A percentile compares a stretch with the other conserved stretches of the same genome.
Conservation (phyloP, 2,113 vertebrate genomes). For the Noctilio leporinus region DNA sequence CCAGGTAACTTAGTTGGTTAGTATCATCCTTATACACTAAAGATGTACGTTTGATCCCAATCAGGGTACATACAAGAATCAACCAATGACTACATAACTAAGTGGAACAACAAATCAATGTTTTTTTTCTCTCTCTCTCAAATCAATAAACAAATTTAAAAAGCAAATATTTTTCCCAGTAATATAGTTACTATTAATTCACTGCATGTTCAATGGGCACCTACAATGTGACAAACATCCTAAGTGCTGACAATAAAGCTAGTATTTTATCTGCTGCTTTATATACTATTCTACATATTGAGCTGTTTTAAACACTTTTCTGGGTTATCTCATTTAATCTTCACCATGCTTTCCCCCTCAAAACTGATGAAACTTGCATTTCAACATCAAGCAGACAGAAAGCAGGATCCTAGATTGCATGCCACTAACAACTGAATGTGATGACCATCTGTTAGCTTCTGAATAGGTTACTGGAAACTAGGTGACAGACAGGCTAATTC, state of each 20-base stretch:
- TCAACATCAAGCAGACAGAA: conserved; percentile 20
- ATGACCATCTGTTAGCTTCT: conserved; percentile 59
- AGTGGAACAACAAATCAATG: no score
- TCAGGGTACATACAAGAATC: no score
- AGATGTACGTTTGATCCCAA: no score
- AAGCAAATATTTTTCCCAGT: neutral
- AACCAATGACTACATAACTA: no score
- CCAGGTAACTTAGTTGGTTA: no score
- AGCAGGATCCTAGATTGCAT: neutral
- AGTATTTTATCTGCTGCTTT: neutral
- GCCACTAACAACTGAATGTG: conserved; percentile 43
- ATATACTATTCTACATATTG: neutral
- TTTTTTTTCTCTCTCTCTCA: no score
- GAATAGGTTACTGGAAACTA: conserved; percentile 59
- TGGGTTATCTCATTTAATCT: neutral
- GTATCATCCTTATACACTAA: no score
- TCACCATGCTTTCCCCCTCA: neutral
- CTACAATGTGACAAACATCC: neutral
- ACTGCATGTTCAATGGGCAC: neutral
- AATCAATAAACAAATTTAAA: no score
- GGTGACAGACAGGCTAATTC: conserved; percentile 65
- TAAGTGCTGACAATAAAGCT: neutral
- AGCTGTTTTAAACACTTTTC: neutral
- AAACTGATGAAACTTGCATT: conserved; percentile 1
- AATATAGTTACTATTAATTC: neutral